A percentile compares a stretch with the other conserved stretches of the same genome.
Conservation (phyloP, 30 jellyfish, hydroid and myxozoan species). For the Mastigias papua region DNA sequence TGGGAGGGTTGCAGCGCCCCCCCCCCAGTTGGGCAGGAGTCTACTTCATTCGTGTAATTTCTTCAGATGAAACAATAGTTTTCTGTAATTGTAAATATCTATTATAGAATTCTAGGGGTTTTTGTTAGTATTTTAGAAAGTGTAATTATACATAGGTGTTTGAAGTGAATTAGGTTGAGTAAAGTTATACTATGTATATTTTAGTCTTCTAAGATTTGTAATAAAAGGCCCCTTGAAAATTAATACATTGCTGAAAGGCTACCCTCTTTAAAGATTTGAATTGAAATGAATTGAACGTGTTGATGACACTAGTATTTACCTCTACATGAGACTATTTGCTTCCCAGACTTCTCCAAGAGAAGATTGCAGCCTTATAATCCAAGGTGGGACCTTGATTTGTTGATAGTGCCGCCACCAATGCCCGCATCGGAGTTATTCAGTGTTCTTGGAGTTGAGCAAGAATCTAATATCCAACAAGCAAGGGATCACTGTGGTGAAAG, state of each 20-base stretch:
- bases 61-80: not conserved
- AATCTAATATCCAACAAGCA: not conserved
- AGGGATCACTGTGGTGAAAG: not conserved
- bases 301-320: too few species aligned
- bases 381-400: conserved; percentile 87
- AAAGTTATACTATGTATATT: too few species aligned
- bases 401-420: conserved; percentile 93
- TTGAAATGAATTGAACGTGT: too few species aligned
- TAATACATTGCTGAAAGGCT: too few species aligned
- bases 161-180: too few species aligned
- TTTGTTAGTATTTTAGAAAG: too few species aligned
- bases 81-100: too few species aligned
- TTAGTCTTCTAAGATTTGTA: too few species aligned
- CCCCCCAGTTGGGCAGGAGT: not conserved
- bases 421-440: conserved; percentile 88
- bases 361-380: conserved; percentile 92
- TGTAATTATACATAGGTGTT: too few species aligned
- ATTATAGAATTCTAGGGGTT: too few species aligned
- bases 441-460: conserved; percentile 60
- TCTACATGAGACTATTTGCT: not conserved
- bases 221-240: too few species aligned
- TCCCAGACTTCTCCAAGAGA: conserved; percentile 83
- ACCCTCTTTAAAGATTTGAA: too few species aligned
- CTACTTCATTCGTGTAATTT: not conserved
- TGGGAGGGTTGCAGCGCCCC: not conserved